Percentiles rank a stretch among this genome's conserved stretches.
Evolutionary conservation across 2,113 vertebrate genomes (phyloP).

Genomic region (Polypterus senegalus): DNA sequence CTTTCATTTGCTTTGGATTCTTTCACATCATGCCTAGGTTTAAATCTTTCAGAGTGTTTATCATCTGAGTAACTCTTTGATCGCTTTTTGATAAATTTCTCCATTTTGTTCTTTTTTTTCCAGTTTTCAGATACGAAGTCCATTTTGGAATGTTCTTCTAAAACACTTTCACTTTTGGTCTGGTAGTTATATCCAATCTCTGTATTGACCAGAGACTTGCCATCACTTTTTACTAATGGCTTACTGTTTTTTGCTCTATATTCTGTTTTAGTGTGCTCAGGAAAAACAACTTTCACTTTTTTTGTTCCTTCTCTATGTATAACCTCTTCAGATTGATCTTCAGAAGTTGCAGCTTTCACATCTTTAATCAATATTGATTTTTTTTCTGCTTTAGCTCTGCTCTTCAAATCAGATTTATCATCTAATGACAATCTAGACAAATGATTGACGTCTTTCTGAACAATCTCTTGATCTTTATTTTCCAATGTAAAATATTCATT

Average conservation of each 20-base stretch:
- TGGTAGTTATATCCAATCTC: constrained; percentile 42
- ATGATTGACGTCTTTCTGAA: constrained; percentile 47
- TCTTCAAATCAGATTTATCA: constrained; percentile 72
- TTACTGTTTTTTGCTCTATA: constrained; percentile 56
- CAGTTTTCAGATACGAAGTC: constrained; percentile 51
- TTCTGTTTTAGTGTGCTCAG: constrained; percentile 56
- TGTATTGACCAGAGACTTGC: constrained; percentile 53
- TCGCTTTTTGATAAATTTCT: constrained; percentile 60
- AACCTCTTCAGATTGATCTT: constrained; percentile 48
- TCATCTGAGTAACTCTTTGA: constrained; percentile 67
- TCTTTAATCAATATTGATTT: constrained; percentile 59
- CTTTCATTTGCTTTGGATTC: constrained; percentile 46
- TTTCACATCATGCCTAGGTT: constrained; percentile 57
- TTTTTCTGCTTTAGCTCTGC: constrained; percentile 69
- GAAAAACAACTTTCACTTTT: constrained; percentile 48
- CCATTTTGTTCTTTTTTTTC: constrained; percentile 55
- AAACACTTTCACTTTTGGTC: constrained; percentile 50
- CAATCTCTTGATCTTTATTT: constrained; percentile 41
- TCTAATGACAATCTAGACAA: constrained; percentile 48
- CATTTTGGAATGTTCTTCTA: constrained; percentile 67
- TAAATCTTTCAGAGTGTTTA: constrained; percentile 53
- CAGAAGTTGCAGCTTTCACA: constrained; percentile 41
- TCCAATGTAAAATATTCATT: constrained; percentile 51
- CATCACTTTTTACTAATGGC: constrained; percentile 48
- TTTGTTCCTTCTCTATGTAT: constrained; percentile 55